Evolutionary conservation across 1,140 invertebrate species (phyloP).

Genomic region (Solen grandis): DNA sequence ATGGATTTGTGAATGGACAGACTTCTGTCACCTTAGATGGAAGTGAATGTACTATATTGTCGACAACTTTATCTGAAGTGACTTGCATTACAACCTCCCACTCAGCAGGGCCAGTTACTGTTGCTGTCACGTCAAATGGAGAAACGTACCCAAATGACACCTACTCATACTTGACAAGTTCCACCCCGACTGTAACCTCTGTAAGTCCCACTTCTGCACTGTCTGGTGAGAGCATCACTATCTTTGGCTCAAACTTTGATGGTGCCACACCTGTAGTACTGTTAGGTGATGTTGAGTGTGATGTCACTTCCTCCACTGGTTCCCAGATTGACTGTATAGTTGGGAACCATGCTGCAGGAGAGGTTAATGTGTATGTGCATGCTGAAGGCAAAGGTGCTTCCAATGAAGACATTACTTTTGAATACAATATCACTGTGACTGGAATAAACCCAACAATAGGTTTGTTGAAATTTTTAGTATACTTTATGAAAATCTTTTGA

Average conservation of each 20-base stretch:
- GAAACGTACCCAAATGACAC: constrained; percentile 37
- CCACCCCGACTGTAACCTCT: constrained; percentile 62
- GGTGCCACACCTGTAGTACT: constrained; percentile 27
- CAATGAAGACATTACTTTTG: constrained; percentile 60
- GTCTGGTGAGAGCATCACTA: constrained; percentile 52
- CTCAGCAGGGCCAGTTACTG: constrained; percentile 37
- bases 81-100: constrained; percentile 59
- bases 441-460: constrained; percentile 62
- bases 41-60: background rate
- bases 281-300: constrained; percentile 56
- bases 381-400: constrained; percentile 47
- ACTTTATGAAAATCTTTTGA: background rate
- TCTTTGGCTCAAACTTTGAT: constrained; percentile 56
- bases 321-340: constrained; percentile 58
- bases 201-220: constrained; percentile 52
- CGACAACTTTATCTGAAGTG: constrained; percentile 38
- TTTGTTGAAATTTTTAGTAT: constrained; percentile 28
- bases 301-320: constrained; percentile 35
- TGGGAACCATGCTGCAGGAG: constrained; percentile 58
- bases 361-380: constrained; percentile 53
- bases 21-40: constrained; percentile 42
- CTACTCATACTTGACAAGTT: constrained; percentile 18
- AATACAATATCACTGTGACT: constrained; percentile 56
- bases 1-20: constrained; percentile 56
- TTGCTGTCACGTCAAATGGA: constrained; percentile 61